Base-by-base conservation (phyloP, 2,797 vertebrate species). In the Sebastes aleutianus region DNA sequence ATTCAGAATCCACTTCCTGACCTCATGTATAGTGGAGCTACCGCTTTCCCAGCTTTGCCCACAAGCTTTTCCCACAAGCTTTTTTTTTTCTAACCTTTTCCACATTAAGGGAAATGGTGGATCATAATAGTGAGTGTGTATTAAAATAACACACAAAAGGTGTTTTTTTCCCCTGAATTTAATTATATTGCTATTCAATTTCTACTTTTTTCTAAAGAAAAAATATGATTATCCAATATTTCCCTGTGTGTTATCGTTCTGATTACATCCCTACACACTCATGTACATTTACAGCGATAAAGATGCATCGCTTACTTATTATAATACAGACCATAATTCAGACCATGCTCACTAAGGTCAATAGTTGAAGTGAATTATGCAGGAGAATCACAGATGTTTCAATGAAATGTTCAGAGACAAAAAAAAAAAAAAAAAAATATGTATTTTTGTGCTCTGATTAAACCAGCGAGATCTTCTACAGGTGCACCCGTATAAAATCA, bases 1-100 rank as follows among this genome's bases (percentile, higher is more conserved):
- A 78, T 71, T 88, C 32, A 74, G 22, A 8, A 76, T 29, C 26
- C 20, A 27, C 43, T 76, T 77, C 69, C 14, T 57, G 50, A 64
- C 18, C 43, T 64, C 36, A 59, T 57, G 50, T 54, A 56, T 11
- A 39, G 63, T 73, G 64, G 63, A 82, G 39, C 3, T 8, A 47
- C 43, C 3, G 43, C 43, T 47, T 47, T 47, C 43, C 0, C 16
- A 47, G 43, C 43, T 47, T 47, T 47, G 16, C 43, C 16, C 43
- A 47, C 7, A 47, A 18, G 43, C 16, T 47, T 47, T 47, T 47
- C 43, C 16, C 43, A 47, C 7, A 47, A 18, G 43, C 16, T 47
- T 47, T 47, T 47, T 18, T 18, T 36, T 39, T 18, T 47, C 18
- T 18, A 75, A 73, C 8, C 4, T 3, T 34, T 57, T 78, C 54